Evolutionary conservation across 2,888 invertebrate species (phyloP), one percentile per base, ranked within the genome.

Genomic region (Leptinotarsa tumamoca): DNA sequence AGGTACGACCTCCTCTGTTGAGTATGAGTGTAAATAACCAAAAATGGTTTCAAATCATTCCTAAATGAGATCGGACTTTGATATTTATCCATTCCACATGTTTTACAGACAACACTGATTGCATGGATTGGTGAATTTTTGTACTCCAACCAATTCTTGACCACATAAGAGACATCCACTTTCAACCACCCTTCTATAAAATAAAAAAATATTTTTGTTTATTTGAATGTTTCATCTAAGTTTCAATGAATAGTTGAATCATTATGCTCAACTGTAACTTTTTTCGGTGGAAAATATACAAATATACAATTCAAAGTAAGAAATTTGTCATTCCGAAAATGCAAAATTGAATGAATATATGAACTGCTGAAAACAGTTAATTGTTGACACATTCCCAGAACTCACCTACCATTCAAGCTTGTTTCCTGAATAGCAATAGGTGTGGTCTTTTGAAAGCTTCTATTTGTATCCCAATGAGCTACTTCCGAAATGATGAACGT

Each of bases 371-470:
- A 43, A 43, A 43, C 43, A 43, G 10, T 43, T 10, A 43, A 43
- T 10, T 43, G 43, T 43, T 10, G 43, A 43, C 10, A 43, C 3
- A 43, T 43, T 43, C 10, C 43, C 3, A 43, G 4, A 18, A 21
- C 67, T 72, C 52, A 58, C 86, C 83, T 86, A 93, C 93, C 92
- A 85, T 91, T 90, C 52, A 92, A 90, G 82, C 93, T 91, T n/a
- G 94, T 94, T 87, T 94, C 93, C 85, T 94, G 92, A 81, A 95
- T 95, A 27, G 95, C 95, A 78, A 95, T 93, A 1, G 94, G 93
- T 81, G 93, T 94, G n/a, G 93, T 93, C 88, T 94, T 93, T 84
- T 93, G 93, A 84, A 94, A 92, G 88, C 93, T 93, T 84, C 92
- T 92, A 81, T 90, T 90, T 73, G 88, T 83, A 87, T 92, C 92